Conservation (phyloP, 2,113 vertebrate species). For the Lipophrys pholis region DNA sequence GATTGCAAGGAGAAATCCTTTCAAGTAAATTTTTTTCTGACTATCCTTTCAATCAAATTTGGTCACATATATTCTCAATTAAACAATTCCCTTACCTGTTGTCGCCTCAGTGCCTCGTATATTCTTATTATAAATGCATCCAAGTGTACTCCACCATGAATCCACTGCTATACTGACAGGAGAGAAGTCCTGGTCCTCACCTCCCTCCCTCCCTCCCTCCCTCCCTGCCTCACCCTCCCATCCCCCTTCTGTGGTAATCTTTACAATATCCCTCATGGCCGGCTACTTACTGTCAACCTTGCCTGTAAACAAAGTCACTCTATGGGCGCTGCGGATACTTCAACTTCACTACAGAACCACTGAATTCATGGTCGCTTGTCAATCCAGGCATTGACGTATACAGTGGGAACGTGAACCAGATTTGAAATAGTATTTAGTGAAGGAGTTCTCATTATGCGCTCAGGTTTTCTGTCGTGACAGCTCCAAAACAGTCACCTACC, state of each 20-base stretch:
- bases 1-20: no score
- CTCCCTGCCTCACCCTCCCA: neutral
- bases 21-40: no score
- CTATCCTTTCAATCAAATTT: neutral
- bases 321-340: no score
- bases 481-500: no score
- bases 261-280: constrained; percentile 49
- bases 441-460: no score
- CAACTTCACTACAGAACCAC: no score
- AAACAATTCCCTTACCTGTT: constrained; percentile 47
- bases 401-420: no score
- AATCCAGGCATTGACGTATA: no score
- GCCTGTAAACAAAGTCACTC: no score
- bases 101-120: neutral
- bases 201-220: neutral
- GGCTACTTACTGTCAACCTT: constrained; percentile 34
- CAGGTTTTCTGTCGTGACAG: no score
- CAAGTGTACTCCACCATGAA: constrained; percentile 38
- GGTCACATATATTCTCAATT: neutral
- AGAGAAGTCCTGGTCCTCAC: constrained; percentile 20
- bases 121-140: constrained; percentile 21
- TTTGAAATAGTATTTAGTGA: no score
- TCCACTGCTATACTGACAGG: constrained; percentile 41
- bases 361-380: no score
- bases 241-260: constrained; percentile 64